Conservation (phyloP, 2,113 vertebrate genomes). For the Gasterosteus nipponicus region DNA sequence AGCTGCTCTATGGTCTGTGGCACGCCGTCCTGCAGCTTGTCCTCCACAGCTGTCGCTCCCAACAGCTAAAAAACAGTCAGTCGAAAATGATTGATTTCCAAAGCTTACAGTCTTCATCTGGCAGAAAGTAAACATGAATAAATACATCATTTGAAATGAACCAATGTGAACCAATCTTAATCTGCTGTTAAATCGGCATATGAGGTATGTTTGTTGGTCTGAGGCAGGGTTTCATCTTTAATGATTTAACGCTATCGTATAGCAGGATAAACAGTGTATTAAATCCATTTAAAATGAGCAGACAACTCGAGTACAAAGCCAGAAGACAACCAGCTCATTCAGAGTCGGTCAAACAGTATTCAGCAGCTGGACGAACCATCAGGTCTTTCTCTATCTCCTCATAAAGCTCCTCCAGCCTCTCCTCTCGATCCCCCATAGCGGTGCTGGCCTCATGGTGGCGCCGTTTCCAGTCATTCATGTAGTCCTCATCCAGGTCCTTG, state of each 20-base stretch:
- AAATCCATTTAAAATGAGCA: neutral
- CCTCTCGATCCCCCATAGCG: slow-evolving; percentile 84
- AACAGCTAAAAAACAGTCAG: slow-evolving; percentile 79
- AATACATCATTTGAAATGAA: neutral
- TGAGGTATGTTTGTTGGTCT: neutral
- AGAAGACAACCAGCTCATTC: neutral
- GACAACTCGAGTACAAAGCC: neutral
- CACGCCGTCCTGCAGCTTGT: slow-evolving; percentile 94
- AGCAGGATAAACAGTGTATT: neutral
- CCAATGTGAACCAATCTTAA: neutral
- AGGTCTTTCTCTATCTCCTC: slow-evolving; percentile 93
- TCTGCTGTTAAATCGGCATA: neutral
- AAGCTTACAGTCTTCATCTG: neutral
- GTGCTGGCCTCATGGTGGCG: slow-evolving; percentile 87
- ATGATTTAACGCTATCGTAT: no score
- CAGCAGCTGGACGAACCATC: slow-evolving; percentile 75
- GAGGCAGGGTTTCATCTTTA: neutral
- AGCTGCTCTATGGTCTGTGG: slow-evolving; percentile 92
- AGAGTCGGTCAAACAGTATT: neutral
- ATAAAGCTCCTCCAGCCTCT: slow-evolving; percentile 83
- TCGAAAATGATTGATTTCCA: neutral
- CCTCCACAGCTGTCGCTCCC: slow-evolving; percentile 93
- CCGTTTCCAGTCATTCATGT: slow-evolving; percentile 83
- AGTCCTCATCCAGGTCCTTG: slow-evolving; percentile 84
- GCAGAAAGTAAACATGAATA: neutral